Evolutionary conservation across 2,113 vertebrate species (phyloP), one percentile per base, ranked within the genome.

Genomic region (Aplodontia rufa): DNA sequence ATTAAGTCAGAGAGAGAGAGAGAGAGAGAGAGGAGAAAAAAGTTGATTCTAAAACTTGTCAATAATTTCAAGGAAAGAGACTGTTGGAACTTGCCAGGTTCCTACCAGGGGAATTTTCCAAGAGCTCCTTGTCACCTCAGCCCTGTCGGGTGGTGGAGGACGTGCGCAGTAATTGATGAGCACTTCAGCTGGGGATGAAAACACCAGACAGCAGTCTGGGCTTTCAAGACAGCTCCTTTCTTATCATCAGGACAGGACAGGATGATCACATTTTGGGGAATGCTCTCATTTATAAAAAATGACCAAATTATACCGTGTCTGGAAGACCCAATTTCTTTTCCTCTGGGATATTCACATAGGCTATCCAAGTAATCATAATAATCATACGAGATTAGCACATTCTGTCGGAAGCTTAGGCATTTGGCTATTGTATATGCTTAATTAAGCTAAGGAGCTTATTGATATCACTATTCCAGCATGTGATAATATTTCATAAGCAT

Each of bases 401-500:
- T 90, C 72, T 85, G 28, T 80, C 87, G 37, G 87, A 60, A 79
- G 92, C 71, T 66, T 64, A 86, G 47, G 82, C 87, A 55, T 94
- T 91, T 91, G 82, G 81, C 91, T 91, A 58, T 76, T 83, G 81
- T 83, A 66, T 45, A 75, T 0, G 69, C 55, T 93, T 95, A 92
- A 95, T 96, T 97, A 96, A 82, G 85, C 92, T 79, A 58, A 96
- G 87, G 78, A 71, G 72, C 76, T 97, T 91, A 92, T 49, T 30
- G 69, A 74, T 96, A 92, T 26, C 94, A 60, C 81, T 69, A 66
- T 35, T 96, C 24, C 28, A 62, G 78, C 10, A 37, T 66, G 64
- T 62, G 91, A 86, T 94, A 83, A 75, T 76, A 71, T 90, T 80
- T 74, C 75, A 83, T 37, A 82, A 82, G 85, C 94, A 91, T 87